Evolutionary conservation across 1,140 invertebrate genomes (phyloP).

Genomic region (Magallana gigas): DNA sequence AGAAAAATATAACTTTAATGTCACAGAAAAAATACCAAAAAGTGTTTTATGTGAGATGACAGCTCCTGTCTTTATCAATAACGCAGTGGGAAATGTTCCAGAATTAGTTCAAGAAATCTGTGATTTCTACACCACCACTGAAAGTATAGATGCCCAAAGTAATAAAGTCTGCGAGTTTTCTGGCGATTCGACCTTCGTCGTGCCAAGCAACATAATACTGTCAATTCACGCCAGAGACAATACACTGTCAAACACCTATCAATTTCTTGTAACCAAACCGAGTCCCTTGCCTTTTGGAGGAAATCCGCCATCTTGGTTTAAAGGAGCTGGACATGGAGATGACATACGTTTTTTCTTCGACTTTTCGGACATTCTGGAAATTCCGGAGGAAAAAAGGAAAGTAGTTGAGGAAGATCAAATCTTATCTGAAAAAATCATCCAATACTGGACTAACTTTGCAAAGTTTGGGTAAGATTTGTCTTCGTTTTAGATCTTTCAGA

Average conservation of each 20-base stretch:
- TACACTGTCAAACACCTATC: conserved; percentile 14
- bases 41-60: conserved; percentile 55
- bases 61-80: conserved; percentile 42
- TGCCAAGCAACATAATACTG: conserved; percentile 50
- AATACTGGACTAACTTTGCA: neutral
- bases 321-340: conserved; percentile 29
- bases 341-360: conserved; percentile 27
- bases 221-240: conserved; percentile 44
- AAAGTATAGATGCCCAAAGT: conserved; percentile 47
- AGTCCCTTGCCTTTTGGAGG: conserved; percentile 24
- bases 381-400: conserved; percentile 8
- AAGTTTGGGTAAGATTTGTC: neutral
- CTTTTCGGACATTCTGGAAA: neutral
- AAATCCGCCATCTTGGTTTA: conserved; percentile 41
- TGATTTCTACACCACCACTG: conserved; percentile 41
- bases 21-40: conserved; percentile 53
- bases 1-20: conserved; percentile 45
- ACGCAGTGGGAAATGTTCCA: conserved; percentile 41
- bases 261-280: conserved; percentile 37
- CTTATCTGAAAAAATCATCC: neutral
- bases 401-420: neutral
- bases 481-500: neutral
- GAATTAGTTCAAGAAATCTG: conserved; percentile 53
- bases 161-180: conserved; percentile 51
- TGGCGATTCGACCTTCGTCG: conserved; percentile 60